Evolutionary conservation across 1,140 invertebrate species (phyloP), one percentile per base, ranked within the genome.

Genomic region (Zaprionus ghesquierei): DNA sequence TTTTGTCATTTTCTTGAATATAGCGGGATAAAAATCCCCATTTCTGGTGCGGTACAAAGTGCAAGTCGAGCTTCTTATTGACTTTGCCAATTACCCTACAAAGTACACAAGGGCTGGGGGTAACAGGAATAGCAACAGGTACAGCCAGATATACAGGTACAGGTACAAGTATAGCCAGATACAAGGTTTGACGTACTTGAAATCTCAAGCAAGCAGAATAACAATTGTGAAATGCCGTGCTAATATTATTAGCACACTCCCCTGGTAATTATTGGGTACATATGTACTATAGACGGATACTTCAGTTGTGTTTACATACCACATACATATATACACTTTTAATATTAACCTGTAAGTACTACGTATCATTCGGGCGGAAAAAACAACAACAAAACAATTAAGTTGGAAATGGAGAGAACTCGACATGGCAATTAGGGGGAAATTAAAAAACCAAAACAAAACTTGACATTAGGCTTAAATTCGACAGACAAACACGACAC

Each of bases 21-120:
- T 20, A n/a, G 15, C 15, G 18, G 22, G 33, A 35, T 56, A n/a
- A 59, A 74, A 64, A 31, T 31, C 61, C 53, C 62, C 46, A 68
- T 22, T 53, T 50, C 10, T 20, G 31, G 3, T 53, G 3, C 8
- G 23, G 44, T 6, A 27, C 46, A 9, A 55, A 25, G 63, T 73
- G 46, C 56, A 54, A 73, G 49, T 44, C 59, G 15, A 22, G 29
- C 53, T 54, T 44, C 56, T 69, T 79, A 84, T 81, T 81, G 69
- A 74, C 77, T 51, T 65, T 65, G 54, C 31, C 74, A 69, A 81
- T 81, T 77, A 77, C 53, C 56, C 60, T 58, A 41, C 55, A 66
- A 49, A 29, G 29, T 49, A 49, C 15, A 22, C 44, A 27, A 69
- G 23, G 35, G 41, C 18, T 10, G 10, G 1, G 10, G 3, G 18